Percentiles rank a stretch among this genome's conserved stretches.
Evolutionary conservation across 92 coral and sea anemone genomes (phyloP).

Genomic region (Zoanthus sansibaricus): DNA sequence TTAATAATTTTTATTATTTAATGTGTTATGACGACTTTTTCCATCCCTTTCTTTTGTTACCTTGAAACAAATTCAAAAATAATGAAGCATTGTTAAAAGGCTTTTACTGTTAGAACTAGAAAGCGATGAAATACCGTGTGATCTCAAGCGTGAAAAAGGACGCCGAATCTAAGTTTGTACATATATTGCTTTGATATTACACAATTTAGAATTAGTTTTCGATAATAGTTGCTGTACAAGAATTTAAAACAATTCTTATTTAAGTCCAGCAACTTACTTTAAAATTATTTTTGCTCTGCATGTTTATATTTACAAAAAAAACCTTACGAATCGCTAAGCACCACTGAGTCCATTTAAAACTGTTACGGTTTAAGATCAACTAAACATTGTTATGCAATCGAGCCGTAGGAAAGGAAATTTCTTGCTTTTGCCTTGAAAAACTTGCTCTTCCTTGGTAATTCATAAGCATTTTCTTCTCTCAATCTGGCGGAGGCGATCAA

Average conservation of each 20-base stretch:
- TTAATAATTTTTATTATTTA: not conserved
- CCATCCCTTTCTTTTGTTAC: constrained; percentile 1
- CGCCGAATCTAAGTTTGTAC: constrained; percentile 52
- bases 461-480: not conserved
- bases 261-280: constrained; percentile 4
- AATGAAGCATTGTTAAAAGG: not conserved
- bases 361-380: constrained; percentile 11
- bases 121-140: constrained; percentile 41
- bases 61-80: not conserved
- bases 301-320: not conserved
- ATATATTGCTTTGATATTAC: not conserved
- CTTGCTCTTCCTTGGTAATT: not conserved
- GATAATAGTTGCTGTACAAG: not conserved
- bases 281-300: not conserved
- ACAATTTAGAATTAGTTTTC: constrained; percentile 8
- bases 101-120: not conserved
- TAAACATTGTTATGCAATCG: not conserved
- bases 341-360: not conserved
- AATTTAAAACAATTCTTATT: not conserved
- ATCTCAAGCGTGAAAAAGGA: constrained; percentile 79
- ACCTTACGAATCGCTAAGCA: not conserved
- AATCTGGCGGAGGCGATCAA: not conserved
- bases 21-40: not conserved
- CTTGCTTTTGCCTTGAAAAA: not conserved
- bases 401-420: not conserved